These are phyloP conservation scores for Eugnorisma glareosa DNA, from an alignment of 2,888 invertebrate species.

Conservation along the genomic window DNA sequence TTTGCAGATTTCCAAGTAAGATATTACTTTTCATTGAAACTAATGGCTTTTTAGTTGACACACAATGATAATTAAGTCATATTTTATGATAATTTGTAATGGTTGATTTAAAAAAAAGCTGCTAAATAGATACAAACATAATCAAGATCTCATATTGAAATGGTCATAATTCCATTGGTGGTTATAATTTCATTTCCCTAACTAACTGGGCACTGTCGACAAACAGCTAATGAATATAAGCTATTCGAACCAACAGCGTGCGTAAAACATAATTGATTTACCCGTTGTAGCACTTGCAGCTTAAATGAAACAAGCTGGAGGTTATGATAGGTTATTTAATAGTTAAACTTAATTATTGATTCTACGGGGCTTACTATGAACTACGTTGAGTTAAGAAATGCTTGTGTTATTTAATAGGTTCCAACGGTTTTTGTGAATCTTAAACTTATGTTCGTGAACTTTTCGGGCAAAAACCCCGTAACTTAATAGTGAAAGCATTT, in stretches of 20 bases:
- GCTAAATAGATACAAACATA: no score
- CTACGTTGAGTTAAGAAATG: conserved; percentile 3
- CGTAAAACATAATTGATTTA: conserved; percentile 69
- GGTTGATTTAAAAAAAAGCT: neutral
- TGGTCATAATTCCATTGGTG: no score
- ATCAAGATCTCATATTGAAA: neutral
- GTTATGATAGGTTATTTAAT: conserved; percentile 79
- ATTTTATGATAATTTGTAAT: neutral
- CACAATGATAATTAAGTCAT: neutral
- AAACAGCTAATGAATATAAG: conserved; percentile 43
- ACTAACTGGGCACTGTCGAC: conserved; percentile 4
- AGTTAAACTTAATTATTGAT: conserved; percentile 76
- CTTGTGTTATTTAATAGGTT: conserved; percentile 39
- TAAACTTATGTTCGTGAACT: neutral
- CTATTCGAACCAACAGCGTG: conserved; percentile 36
- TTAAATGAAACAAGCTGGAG: conserved; percentile 77
- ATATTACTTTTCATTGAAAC: neutral
- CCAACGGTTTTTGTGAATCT: neutral
- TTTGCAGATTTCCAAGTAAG: neutral
- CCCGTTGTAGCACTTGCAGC: conserved; percentile 64
- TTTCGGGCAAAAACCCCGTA: neutral
- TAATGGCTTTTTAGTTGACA: neutral
- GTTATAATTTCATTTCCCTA: neutral
- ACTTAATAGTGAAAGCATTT: neutral
- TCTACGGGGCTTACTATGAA: conserved; percentile 30